Percentiles rank a stretch among this genome's conserved stretches.
Evolutionary conservation across 2,113 vertebrate species (phyloP).

Genomic region (Alouatta palliata): DNA sequence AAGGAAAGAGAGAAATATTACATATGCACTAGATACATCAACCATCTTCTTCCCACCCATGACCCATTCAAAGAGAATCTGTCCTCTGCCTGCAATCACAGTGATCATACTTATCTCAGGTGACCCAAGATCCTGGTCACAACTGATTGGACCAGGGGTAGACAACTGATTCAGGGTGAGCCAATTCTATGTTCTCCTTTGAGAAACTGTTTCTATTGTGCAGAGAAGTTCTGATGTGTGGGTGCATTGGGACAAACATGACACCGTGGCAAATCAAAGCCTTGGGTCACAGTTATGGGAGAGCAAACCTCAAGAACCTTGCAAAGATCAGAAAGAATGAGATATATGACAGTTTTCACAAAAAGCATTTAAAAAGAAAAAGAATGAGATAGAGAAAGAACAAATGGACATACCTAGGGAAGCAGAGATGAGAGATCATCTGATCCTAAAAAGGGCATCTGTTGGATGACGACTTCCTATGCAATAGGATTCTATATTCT

Average conservation of each 20-base stretch:
- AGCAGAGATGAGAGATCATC: neutral
- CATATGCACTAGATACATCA: neutral
- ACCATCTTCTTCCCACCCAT: neutral
- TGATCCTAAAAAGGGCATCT: neutral
- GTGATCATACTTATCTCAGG: neutral
- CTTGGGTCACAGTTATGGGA: neutral
- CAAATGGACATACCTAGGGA: neutral
- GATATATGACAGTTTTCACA: too few relatives aligned
- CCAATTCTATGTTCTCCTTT: neutral
- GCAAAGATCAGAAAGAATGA: neutral
- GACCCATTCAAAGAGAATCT: neutral
- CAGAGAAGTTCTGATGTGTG: neutral
- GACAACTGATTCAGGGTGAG: neutral
- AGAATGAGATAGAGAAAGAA: neutral
- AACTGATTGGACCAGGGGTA: neutral
- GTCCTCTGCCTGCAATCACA: neutral
- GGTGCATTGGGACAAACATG: neutral
- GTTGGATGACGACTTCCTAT: neutral
- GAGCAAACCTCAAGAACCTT: neutral
- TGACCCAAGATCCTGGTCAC: neutral
- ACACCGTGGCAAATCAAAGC: neutral
- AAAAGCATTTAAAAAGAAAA: too few relatives aligned
- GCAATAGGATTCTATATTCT: neutral
- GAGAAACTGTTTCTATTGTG: neutral
- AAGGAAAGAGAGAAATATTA: neutral